Conservation (phyloP, 1,140 invertebrate species). For the Dreissena rostriformis region DNA sequence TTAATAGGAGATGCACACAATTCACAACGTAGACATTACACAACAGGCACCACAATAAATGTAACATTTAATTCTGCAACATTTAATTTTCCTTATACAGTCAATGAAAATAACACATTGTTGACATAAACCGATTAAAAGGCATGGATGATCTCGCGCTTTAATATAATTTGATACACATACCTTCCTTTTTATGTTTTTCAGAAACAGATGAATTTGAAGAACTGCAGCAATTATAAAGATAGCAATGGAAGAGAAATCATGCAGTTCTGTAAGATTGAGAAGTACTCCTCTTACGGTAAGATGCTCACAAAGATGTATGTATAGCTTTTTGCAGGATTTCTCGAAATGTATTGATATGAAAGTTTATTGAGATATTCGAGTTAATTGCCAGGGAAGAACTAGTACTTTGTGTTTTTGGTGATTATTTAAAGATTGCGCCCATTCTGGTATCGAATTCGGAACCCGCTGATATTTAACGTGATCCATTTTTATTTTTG, state of each 20-base stretch:
- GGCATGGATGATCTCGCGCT: too few relatives aligned
- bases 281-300: neutral
- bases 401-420: neutral
- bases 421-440: neutral
- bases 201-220: slow-evolving; percentile 11
- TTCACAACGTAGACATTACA: too few relatives aligned
- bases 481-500: neutral
- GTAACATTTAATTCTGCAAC: too few relatives aligned
- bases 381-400: neutral
- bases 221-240: slow-evolving; percentile 15
- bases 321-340: neutral
- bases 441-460: neutral
- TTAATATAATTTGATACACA: too few relatives aligned
- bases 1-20: too few relatives aligned
- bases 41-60: too few relatives aligned
- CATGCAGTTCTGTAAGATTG: slow-evolving; percentile 24
- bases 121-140: too few relatives aligned
- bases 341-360: neutral
- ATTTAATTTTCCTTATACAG: too few relatives aligned
- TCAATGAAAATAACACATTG: too few relatives aligned
- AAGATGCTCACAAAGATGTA: neutral
- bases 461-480: neutral
- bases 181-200: neutral
- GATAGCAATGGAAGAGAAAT: neutral
- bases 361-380: neutral